Evolutionary conservation across 2,113 vertebrate species (phyloP).

Genomic region (Colaptes auratus): DNA sequence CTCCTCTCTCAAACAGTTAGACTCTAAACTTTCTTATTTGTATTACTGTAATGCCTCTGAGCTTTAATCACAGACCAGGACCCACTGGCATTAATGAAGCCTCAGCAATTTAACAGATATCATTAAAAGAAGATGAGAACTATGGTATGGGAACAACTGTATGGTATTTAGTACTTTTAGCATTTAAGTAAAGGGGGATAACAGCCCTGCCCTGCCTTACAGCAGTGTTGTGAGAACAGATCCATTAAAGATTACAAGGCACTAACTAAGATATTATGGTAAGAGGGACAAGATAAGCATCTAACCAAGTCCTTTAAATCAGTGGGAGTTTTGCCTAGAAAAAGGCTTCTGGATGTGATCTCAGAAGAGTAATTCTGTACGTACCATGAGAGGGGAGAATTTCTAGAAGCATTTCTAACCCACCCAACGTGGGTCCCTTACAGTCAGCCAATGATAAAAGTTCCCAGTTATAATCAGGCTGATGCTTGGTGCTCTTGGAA

Average conservation of each 20-base stretch:
- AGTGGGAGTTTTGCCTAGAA: slow-evolving; percentile 39
- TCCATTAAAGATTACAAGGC: slow-evolving; percentile 39
- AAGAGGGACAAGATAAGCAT: slow-evolving; percentile 54
- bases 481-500: slow-evolving; percentile 10
- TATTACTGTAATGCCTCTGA: neutral
- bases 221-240: slow-evolving; percentile 51
- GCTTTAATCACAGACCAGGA: slow-evolving; percentile 4
- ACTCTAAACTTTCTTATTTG: neutral
- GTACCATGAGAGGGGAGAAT: neutral
- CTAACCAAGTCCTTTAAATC: slow-evolving; percentile 54
- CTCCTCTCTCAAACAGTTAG: neutral
- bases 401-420: slow-evolving; percentile 7
- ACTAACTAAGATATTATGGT: slow-evolving; percentile 28
- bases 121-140: slow-evolving; percentile 33
- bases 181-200: neutral
- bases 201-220: slow-evolving; percentile 47
- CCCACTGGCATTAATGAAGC: neutral
- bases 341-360: slow-evolving; percentile 31
- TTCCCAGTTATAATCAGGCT: slow-evolving; percentile 7
- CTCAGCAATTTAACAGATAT: slow-evolving; percentile 28
- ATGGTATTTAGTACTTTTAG: slow-evolving; percentile 1
- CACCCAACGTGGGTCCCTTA: neutral
- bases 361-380: neutral
- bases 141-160: slow-evolving; percentile 30
- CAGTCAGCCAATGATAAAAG: neutral